Evolutionary conservation across 2,113 vertebrate genomes (phyloP).

Genomic region (Pseudopipra pipra): DNA sequence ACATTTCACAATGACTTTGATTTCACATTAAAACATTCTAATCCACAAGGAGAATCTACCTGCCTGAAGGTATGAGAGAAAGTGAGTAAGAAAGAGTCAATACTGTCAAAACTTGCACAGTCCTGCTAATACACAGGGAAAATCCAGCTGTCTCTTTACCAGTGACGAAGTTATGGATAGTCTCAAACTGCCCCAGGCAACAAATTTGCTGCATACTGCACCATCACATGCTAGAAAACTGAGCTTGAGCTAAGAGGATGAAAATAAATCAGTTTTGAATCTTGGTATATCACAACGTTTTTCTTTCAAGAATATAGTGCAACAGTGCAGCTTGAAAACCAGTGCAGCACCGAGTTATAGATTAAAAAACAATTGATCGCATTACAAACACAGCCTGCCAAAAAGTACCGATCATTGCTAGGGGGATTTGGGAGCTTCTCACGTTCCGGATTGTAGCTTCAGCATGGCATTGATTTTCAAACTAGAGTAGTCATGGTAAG

Average conservation of each 20-base stretch:
- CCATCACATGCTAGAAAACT: neutral
- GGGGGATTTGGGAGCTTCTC: neutral
- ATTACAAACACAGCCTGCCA: neutral
- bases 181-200: neutral
- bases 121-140: neutral
- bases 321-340: neutral
- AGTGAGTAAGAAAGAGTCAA: neutral
- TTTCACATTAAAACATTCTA: slow-evolving; percentile 27
- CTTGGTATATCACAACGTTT: neutral
- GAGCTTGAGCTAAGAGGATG: neutral
- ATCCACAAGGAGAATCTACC: neutral
- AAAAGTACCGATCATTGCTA: neutral
- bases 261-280: neutral
- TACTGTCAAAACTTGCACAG: neutral
- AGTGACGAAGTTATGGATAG: neutral
- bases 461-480: neutral
- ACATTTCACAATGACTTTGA: neutral
- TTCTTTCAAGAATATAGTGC: neutral
- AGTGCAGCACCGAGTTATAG: neutral
- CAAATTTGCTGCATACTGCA: neutral
- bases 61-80: neutral
- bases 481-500: neutral
- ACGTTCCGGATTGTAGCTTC: neutral
- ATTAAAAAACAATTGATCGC: neutral
- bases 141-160: neutral